Conservation (phyloP, 2,113 vertebrate genomes). For the Percina caprodes region DNA sequence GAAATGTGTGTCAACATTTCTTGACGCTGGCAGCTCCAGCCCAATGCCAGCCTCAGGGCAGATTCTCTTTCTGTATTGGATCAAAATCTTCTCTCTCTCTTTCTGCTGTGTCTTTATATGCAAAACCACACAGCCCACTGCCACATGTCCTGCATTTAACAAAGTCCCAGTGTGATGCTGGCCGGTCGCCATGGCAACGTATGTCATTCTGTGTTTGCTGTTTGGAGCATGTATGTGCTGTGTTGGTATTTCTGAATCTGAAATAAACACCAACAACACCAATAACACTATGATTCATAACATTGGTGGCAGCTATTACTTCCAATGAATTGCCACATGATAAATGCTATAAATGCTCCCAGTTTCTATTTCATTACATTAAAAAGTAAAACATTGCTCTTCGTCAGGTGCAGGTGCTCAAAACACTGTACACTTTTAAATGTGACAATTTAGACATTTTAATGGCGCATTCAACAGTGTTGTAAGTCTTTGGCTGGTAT, state of each 20-base stretch:
- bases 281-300: too few relatives aligned
- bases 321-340: too few relatives aligned
- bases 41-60: neutral
- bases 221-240: neutral
- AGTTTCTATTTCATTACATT: too few relatives aligned
- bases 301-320: too few relatives aligned
- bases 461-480: neutral
- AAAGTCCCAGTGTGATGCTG: neutral
- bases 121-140: neutral
- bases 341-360: too few relatives aligned
- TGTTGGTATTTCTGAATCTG: too few relatives aligned
- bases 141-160: neutral
- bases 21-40: neutral
- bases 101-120: neutral
- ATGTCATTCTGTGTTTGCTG: neutral
- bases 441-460: neutral
- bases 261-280: too few relatives aligned
- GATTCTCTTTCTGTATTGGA: neutral
- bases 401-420: too few relatives aligned
- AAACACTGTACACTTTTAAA: neutral
- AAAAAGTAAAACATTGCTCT: too few relatives aligned
- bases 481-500: neutral
- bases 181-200: constrained; percentile 1
- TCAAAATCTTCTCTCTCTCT: neutral
- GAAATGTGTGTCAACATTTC: neutral